These are phyloP conservation scores for Malurus cyaneus DNA, from an alignment of 2,113 vertebrate species.

Conservation along the genomic window DNA sequence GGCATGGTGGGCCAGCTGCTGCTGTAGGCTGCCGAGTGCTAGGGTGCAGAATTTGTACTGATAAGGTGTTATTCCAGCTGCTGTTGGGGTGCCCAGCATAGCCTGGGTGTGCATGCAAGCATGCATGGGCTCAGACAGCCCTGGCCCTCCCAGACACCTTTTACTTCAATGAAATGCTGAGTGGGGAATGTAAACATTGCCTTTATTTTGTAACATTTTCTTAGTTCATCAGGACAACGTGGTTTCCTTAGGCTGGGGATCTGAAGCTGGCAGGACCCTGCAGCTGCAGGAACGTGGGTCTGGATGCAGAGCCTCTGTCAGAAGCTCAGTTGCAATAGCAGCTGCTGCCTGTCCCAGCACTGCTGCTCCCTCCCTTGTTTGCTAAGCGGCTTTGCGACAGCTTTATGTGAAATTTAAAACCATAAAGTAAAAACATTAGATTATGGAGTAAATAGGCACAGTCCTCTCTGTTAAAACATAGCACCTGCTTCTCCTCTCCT, in stretches of 20 bases:
- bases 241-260: neutral
- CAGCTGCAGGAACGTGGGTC: neutral
- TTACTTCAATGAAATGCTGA: neutral
- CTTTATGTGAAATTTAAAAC: conserved; percentile 3
- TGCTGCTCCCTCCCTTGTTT: neutral
- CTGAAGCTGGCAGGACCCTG: neutral
- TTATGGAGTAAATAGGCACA: neutral
- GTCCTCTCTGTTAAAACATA: neutral
- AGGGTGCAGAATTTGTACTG: neutral
- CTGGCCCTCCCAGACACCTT: neutral
- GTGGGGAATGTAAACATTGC: neutral
- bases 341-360: neutral
- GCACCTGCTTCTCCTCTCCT: neutral
- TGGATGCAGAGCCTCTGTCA: neutral
- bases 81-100: neutral
- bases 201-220: neutral
- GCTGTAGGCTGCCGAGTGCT: neutral
- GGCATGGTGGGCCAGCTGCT: accelerated
- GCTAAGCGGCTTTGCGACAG: neutral
- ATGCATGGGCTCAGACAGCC: neutral
- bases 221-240: neutral
- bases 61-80: neutral
- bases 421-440: neutral
- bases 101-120: neutral
- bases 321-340: neutral